phyloP scores from a whole-genome alignment of 2,113 vertebrate genomes.

The Lagopus leucura region DNA sequence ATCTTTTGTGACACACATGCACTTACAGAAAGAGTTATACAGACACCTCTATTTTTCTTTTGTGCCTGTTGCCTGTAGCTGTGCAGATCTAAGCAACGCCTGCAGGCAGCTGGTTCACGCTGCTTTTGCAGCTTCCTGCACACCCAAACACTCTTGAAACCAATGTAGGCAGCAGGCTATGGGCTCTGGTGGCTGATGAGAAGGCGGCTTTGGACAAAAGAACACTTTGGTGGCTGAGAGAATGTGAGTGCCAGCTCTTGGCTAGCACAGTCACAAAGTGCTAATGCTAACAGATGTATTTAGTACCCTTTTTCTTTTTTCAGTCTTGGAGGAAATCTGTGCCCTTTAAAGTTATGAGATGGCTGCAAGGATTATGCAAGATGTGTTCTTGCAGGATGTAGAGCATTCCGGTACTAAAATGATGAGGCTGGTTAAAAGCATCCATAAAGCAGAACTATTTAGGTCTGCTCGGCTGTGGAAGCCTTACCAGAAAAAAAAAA shows the following conservation, averaged over 20 bases:
- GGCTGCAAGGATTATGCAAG: background rate
- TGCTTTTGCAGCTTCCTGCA: background rate
- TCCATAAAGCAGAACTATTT: background rate
- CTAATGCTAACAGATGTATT: background rate
- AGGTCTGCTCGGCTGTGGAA: background rate
- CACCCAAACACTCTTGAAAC: background rate
- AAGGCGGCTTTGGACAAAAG: no score
- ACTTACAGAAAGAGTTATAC: background rate
- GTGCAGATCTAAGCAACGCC: background rate
- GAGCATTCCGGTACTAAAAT: background rate
- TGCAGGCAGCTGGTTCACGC: background rate
- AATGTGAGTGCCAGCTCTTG: background rate
- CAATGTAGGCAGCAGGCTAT: background rate
- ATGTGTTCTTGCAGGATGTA: background rate
- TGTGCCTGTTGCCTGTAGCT: background rate
- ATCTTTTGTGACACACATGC: rapidly evolving
- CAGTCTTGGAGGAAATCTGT: background rate
- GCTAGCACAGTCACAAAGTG: background rate
- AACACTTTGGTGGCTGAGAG: background rate
- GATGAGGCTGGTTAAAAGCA: background rate
- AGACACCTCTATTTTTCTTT: background rate
- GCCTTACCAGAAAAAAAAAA: background rate
- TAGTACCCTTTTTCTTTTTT: background rate
- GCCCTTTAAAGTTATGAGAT: background rate
- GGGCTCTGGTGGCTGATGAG: no score